Conservation (phyloP, 2,888 invertebrate species). For the Morinoia aosen region DNA sequence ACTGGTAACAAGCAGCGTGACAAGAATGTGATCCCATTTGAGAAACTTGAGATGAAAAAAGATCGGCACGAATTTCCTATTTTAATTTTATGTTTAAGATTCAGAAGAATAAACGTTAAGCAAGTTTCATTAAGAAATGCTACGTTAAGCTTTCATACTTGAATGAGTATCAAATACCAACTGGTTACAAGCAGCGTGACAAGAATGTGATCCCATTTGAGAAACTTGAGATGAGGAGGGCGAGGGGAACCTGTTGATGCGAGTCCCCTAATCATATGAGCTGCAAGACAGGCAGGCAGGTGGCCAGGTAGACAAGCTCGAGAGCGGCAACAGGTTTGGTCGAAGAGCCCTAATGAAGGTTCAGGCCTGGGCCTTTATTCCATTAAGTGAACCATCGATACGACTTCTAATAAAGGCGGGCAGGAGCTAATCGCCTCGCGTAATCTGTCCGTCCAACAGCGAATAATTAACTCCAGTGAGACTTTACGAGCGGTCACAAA, state of each 20-base stretch:
- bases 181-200: not conserved
- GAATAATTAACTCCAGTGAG: not conserved
- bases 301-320: constrained; percentile 27
- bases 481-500: not conserved
- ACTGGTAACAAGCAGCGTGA: not conserved
- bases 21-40: not conserved
- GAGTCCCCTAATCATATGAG: constrained; percentile 5
- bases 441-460: not conserved
- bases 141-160: not conserved
- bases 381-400: constrained; percentile 18
- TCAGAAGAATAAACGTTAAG: too few species aligned
- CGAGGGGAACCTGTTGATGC: not conserved
- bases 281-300: not conserved
- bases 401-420: not conserved
- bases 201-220: not conserved
- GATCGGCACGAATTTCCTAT: too few species aligned
- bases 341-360: constrained; percentile 26
- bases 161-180: not conserved
- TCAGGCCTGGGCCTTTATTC: not conserved
- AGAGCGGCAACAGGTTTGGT: constrained; percentile 42
- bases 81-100: too few species aligned
- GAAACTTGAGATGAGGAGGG: not conserved
- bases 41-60: not conserved
- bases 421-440: not conserved
- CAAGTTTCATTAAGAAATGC: too few species aligned